A percentile compares a stretch with the other conserved stretches of the same genome.
phyloP scores from a whole-genome alignment of 1,140 invertebrate species.

The Heliconius melpomene region DNA sequence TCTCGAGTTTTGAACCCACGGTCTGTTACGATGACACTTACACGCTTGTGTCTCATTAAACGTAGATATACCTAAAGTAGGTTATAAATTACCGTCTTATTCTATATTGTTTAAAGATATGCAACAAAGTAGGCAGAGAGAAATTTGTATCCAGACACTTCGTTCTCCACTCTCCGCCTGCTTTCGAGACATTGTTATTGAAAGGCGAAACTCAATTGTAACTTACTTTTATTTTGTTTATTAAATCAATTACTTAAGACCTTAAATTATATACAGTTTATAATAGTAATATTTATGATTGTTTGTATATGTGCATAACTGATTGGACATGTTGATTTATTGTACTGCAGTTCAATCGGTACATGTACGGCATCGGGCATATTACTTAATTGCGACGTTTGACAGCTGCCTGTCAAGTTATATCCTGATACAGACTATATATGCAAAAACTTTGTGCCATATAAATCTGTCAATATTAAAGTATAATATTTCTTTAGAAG shows the following conservation, averaged over 20 bases:
- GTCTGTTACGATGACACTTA: no score
- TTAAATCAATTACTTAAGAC: background rate
- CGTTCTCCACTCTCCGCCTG: no score
- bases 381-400: conserved; percentile 41
- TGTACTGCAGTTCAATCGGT: conserved; percentile 25
- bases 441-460: background rate
- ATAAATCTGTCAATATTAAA: conserved; percentile 7
- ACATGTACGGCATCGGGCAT: conserved; percentile 29
- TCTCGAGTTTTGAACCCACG: no score
- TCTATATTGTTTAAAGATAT: no score
- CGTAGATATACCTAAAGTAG: no score
- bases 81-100: no score
- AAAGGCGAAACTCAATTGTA: background rate
- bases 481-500: background rate
- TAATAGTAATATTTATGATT: conserved; percentile 36
- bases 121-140: no score
- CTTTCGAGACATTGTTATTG: no score
- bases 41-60: no score
- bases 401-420: conserved; percentile 38
- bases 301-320: conserved; percentile 46
- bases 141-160: no score
- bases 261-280: background rate
- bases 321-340: conserved; percentile 48
- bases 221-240: background rate
- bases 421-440: background rate